These are phyloP conservation scores for Oceanodroma leucorhoa DNA, from an alignment of 2,797 vertebrate species.

Conservation along the genomic window DNA sequence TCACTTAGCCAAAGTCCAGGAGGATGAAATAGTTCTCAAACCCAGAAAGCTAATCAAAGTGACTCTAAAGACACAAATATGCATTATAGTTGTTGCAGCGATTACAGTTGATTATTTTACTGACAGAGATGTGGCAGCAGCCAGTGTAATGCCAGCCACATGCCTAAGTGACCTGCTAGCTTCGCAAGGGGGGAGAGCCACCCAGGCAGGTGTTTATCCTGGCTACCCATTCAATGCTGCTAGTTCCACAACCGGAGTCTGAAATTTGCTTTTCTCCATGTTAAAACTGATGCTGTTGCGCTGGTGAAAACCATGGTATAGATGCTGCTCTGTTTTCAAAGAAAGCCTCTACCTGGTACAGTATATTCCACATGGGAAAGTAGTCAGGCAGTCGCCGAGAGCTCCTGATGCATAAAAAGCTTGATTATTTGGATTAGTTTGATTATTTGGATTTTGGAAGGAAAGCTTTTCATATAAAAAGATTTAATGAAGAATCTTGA, in stretches of 20 bases:
- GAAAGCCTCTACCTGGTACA: not conserved
- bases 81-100: not conserved
- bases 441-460: not conserved
- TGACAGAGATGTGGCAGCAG: not conserved
- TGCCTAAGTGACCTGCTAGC: not conserved
- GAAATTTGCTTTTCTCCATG: not conserved
- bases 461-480: not conserved
- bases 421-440: not conserved
- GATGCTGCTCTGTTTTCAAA: not conserved
- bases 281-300: not conserved
- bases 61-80: not conserved
- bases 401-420: not conserved
- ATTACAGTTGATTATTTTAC: not conserved
- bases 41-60: not conserved
- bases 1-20: not conserved
- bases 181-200: fast-evolving
- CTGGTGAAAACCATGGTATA: not conserved
- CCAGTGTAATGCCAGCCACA: not conserved
- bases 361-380: not conserved
- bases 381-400: not conserved
- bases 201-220: not conserved
- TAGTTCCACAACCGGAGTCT: not conserved
- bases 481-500: not conserved
- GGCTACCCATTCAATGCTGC: not conserved
- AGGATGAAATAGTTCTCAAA: not conserved